Evolutionary conservation across 30 jellyfish, hydroid and myxozoan species (phyloP), one percentile per base, ranked within the genome.

Genomic region (Turritopsis dohrnii): DNA sequence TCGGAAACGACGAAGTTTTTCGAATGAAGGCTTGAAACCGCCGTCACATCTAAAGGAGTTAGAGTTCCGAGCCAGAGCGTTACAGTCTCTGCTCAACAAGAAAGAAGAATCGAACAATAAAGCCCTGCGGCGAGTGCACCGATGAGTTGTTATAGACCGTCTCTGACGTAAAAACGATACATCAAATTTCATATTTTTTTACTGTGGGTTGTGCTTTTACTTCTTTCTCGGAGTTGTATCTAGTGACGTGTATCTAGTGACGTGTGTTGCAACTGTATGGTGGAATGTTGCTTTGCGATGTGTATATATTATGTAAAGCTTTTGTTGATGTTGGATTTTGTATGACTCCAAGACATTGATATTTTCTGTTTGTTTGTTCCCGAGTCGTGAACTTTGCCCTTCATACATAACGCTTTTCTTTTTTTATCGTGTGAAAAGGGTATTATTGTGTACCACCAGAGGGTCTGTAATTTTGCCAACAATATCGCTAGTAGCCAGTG

Each of bases 61-160:
- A 20, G 87, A 80, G 52, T 80, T 80, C 52, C 87, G 98, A 19
- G 98, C 98, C 54, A 79, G 96, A 54, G 98, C 96, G n/a, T 83
- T 93, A 71, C 93, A 93, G 29, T 93, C 98, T 26, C 79, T 93
- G 25, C 66, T 93, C 7, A 84, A 88, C 52, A 86, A 85, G 8
- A 87, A 85, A 71, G 96, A 88, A 74, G 80, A 18, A 74, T 76
- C 81, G 71, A 74, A 86, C 18, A 79, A 85, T 17, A 69, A 69
- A 69, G 28, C 77, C 19, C 77, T n/a, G 28, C 16, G 77, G 77
- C 77, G 77, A n/a, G 77, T 23, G 19, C 31, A 69, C 19, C 77
- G 77, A 69, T 69, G 30, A 69, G 30, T 41, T 41, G 60, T 41
- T 41, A 13, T 41, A 41, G 60, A 5, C 5, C 60, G 9, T 41